phyloP scores from a whole-genome alignment of 2,113 vertebrate genomes.

The Nematolebias whitei region DNA sequence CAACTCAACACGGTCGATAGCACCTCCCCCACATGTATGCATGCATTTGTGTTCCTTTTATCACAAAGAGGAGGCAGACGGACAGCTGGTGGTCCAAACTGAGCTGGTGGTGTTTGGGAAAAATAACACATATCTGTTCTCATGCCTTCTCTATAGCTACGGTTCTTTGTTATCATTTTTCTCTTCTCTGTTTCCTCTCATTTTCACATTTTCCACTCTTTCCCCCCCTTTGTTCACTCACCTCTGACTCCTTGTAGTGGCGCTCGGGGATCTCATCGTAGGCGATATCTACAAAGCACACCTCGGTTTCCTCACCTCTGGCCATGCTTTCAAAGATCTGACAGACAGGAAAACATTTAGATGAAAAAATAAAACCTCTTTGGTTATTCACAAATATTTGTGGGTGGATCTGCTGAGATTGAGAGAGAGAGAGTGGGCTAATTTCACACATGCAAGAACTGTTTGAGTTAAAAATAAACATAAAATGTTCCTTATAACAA shows the following conservation, averaged over 20 bases:
- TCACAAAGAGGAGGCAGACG: conserved; percentile 40
- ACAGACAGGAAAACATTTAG: neutral
- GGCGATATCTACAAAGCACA: conserved; percentile 94
- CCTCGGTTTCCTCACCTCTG: conserved; percentile 90
- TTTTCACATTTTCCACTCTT: neutral
- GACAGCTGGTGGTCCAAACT: conserved; percentile 49
- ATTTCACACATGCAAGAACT: too few relatives aligned
- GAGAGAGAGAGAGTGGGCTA: neutral
- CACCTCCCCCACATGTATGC: conserved; percentile 31
- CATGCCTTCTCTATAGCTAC: neutral
- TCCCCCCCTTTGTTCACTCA: conserved; percentile 51
- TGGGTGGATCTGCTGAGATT: neutral
- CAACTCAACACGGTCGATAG: conserved; percentile 40
- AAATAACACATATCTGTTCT: conserved; percentile 29
- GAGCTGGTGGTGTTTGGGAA: conserved; percentile 12
- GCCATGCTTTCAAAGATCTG: conserved; percentile 94
- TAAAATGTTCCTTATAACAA: too few relatives aligned
- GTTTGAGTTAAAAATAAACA: too few relatives aligned
- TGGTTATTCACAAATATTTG: conserved; percentile 11
- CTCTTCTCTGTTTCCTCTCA: neutral
- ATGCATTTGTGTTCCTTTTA: conserved; percentile 27
- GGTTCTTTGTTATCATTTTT: neutral
- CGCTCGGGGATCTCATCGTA: conserved; percentile 96
- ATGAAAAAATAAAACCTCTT: too few relatives aligned
- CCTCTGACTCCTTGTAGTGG: conserved; percentile 98